Conservation (phyloP, 2,113 vertebrate genomes). For the Meles meles region DNA sequence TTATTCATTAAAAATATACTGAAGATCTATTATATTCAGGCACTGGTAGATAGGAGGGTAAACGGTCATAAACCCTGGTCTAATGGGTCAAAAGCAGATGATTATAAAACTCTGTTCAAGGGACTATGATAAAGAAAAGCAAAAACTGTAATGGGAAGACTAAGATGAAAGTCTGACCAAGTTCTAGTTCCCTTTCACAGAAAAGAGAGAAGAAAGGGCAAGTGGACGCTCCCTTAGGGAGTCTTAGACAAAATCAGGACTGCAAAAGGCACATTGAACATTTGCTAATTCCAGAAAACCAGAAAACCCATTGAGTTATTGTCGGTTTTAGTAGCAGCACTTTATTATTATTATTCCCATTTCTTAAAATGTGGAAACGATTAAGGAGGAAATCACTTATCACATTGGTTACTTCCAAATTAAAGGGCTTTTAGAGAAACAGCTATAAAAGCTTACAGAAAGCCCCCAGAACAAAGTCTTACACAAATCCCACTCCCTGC, state of each 20-base stretch:
- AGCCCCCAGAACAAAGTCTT: neutral
- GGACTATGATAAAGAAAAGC: neutral
- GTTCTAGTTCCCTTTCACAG: neutral
- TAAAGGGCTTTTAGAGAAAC: neutral
- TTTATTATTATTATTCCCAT: neutral
- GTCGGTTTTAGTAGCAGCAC: neutral
- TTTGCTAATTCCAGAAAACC: neutral
- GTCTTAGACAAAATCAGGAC: neutral
- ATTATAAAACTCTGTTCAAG: neutral
- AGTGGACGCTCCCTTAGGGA: neutral
- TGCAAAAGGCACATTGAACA: neutral
- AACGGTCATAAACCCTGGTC: neutral
- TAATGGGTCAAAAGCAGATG: neutral
- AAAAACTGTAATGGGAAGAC: neutral
- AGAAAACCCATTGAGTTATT: neutral
- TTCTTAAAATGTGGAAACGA: neutral
- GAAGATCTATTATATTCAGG: neutral
- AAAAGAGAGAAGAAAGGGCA: neutral
- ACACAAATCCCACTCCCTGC: neutral
- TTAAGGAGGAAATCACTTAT: neutral
- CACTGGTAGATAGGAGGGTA: neutral
- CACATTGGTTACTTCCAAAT: neutral
- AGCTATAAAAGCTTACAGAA: neutral
- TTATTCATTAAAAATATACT: neutral
- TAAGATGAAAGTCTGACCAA: neutral